Evolutionary conservation across 2,888 invertebrate genomes (phyloP), one percentile per base, ranked within the genome.

Genomic region (Synergus japonicus): DNA sequence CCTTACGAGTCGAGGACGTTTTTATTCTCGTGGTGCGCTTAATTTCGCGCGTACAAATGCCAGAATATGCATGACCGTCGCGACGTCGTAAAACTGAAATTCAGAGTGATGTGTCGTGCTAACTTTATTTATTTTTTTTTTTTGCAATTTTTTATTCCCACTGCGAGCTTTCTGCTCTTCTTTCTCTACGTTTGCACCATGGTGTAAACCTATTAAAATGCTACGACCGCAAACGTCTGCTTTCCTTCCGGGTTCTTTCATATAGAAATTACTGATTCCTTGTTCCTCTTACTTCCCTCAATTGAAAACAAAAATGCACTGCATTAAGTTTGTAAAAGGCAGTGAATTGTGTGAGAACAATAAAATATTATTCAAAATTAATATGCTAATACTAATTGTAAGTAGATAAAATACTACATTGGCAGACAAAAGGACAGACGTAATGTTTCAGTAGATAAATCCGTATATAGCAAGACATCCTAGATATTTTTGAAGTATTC

Each of bases 51-150:
- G 86, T 85, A 87, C 87, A 86, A 86, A 85, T 88, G 85, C 85
- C 85, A 85, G 88, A 88, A 88, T 88, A 88, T 86, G 85, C 84
- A 86, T 86, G 86, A 86, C 81, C 81, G 78, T n/a, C 43, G 69
- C 79, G 69, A 69, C 69, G 15, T 69, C 69, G 69, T 69, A 69
- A 69, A 69, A 46, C 69, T 29, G 22, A 73, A 73, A 73, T 73
- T 69, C 69, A 69, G 46, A 69, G 69, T 49, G 69, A 69, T 69
- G 69, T 69, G 49, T 49, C 69, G 46, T 12, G 49, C 29, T 29
- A 46, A 49, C 69, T 69, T 69, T 69, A 69, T 29, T 29, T 29
- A 1, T 29, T 29, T 69, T 73, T 73, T 49, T 7, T n/a, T 73
- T 73, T 49, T 73, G 49, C 15, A 46, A 67, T 46, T 67, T 46